Evolutionary conservation across 2,797 vertebrate genomes (phyloP).

Genomic region (Antennarius maculatus): DNA sequence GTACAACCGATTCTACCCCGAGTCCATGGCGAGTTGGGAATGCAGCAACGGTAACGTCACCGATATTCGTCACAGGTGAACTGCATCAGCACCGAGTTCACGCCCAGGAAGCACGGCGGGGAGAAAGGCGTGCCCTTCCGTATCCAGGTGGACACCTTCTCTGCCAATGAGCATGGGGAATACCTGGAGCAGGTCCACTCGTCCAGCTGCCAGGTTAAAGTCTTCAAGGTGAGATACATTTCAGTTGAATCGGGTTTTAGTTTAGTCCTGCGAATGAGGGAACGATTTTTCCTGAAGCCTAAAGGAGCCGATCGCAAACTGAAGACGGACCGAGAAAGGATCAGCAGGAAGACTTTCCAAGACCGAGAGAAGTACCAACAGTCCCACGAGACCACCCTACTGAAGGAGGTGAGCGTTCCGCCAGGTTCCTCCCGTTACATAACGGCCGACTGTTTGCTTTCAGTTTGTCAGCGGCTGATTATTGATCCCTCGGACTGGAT

Average conservation of each 20-base stretch:
- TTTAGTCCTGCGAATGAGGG: too few species aligned
- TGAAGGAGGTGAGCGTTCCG: conserved; percentile 85
- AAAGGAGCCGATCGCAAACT: conserved; percentile 98
- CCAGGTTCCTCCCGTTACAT: background rate
- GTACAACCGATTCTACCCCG: conserved; percentile 64
- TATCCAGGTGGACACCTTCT: conserved; percentile 94
- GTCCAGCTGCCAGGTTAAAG: conserved; percentile 97
- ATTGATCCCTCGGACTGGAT: conserved; percentile 7
- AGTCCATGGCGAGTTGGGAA: too few species aligned
- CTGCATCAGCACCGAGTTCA: conserved; percentile 98
- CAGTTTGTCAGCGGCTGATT: background rate
- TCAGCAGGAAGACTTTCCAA: conserved; percentile 89
- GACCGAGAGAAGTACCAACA: conserved; percentile 94
- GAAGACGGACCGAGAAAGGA: conserved; percentile 95
- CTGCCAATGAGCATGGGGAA: conserved; percentile 87
- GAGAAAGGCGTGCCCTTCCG: conserved; percentile 96
- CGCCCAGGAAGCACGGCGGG: conserved; percentile 93
- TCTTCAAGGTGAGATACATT: conserved; percentile 89
- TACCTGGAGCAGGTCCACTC: conserved; percentile 91
- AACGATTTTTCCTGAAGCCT: conserved; percentile 77
- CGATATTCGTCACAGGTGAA: conserved; percentile 83
- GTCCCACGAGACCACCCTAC: conserved; percentile 90
- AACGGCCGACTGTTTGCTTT: conserved; percentile 16
- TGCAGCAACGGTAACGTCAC: too few species aligned
- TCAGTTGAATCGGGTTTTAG: too few species aligned